A percentile compares a stretch with the other conserved stretches of the same genome.
These are phyloP conservation scores for Archips xylosteana DNA, from an alignment of 2,888 invertebrate genomes.

Conservation along the genomic window DNA sequence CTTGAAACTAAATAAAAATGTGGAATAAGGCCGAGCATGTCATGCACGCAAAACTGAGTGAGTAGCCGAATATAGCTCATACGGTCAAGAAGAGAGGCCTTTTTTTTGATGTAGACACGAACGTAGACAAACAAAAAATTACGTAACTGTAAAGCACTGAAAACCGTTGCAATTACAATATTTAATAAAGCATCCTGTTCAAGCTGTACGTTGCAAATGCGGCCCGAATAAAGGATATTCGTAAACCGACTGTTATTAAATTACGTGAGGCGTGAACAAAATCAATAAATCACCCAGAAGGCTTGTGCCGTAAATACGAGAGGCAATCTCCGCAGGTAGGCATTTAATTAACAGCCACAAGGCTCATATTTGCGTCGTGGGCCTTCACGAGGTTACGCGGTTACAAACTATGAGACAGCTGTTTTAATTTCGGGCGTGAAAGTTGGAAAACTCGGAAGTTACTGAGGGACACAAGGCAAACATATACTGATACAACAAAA, in stretches of 20 bases:
- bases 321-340: slow-evolving; percentile 23
- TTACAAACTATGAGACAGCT: slow-evolving; percentile 1
- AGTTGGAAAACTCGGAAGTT: neutral
- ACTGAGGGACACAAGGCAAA: neutral
- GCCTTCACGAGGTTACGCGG: neutral
- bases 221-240: slow-evolving; percentile 19
- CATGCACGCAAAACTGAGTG: too few relatives aligned
- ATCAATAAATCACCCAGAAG: slow-evolving; percentile 25
- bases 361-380: slow-evolving; percentile 7
- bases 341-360: slow-evolving; percentile 26
- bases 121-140: too few relatives aligned
- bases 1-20: too few relatives aligned
- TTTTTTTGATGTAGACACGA: too few relatives aligned
- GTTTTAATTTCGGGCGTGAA: neutral
- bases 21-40: too few relatives aligned
- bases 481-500: neutral
- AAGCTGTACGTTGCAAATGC: neutral
- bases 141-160: too few relatives aligned
- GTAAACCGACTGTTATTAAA: slow-evolving; percentile 23
- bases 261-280: slow-evolving; percentile 24
- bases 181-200: neutral
- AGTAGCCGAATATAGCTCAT: too few relatives aligned
- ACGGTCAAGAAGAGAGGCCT: too few relatives aligned
- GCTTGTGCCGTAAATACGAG: slow-evolving; percentile 15
- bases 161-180: too few relatives aligned